phyloP scores from a whole-genome alignment of 1,140 invertebrate genomes.

The Lysiphlebus fabarum region DNA sequence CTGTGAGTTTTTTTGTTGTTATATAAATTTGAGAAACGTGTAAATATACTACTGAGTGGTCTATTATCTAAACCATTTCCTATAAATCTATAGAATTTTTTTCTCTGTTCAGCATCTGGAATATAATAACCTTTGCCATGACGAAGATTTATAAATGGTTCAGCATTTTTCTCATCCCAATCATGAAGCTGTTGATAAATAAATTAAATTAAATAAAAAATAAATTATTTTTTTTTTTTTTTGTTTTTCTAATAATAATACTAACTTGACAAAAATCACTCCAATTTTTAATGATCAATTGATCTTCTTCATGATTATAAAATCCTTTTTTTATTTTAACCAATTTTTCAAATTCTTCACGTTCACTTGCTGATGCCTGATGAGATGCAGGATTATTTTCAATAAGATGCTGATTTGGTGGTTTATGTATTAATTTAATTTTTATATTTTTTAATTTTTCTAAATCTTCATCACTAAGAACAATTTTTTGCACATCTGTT shows the following conservation, averaged over 20 bases:
- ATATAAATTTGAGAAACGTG: constrained; percentile 39
- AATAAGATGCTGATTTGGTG: constrained; percentile 37
- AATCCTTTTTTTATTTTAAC: constrained; percentile 28
- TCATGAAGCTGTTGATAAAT: constrained; percentile 29
- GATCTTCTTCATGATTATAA: constrained; percentile 32
- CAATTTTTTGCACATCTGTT: too few species aligned
- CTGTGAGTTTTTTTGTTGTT: constrained; percentile 27
- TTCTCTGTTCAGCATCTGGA: constrained; percentile 27
- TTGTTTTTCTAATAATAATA: neutral
- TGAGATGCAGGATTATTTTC: constrained; percentile 35
- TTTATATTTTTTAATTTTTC: constrained; percentile 22
- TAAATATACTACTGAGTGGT: constrained; percentile 41
- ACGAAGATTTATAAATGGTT: constrained; percentile 36
- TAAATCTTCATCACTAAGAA: constrained; percentile 3
- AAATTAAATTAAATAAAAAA: neutral
- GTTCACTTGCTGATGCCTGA: constrained; percentile 21
- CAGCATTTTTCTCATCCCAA: constrained; percentile 27
- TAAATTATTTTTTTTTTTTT: constrained; percentile 1
- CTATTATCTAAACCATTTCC: constrained; percentile 38
- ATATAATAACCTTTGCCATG: constrained; percentile 22
- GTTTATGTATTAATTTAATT: constrained; percentile 28
- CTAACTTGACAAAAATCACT: constrained; percentile 40
- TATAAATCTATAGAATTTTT: constrained; percentile 42
- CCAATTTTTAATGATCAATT: constrained; percentile 38
- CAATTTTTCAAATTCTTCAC: constrained; percentile 29